Percentiles rank a stretch among this genome's conserved stretches.
These are phyloP conservation scores for Copidosoma aretas DNA, from an alignment of 2,888 invertebrate genomes.

Conservation along the genomic window DNA sequence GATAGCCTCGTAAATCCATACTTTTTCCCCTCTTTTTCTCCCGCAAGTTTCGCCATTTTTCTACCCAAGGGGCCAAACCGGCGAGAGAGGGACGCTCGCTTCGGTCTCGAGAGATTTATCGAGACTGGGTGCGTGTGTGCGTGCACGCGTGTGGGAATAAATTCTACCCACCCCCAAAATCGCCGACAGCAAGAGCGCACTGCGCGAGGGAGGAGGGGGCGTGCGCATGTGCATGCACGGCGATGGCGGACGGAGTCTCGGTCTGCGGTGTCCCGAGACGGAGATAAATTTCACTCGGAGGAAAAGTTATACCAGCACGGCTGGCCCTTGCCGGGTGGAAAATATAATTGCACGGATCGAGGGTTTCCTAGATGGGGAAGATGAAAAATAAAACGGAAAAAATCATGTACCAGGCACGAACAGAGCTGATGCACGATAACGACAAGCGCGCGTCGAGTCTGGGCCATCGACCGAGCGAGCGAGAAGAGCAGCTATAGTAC, in stretches of 20 bases:
- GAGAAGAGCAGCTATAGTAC: no score
- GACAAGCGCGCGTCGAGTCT: no score
- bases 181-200: slow-evolving; percentile 19
- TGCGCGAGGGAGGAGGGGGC: no score
- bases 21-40: slow-evolving; percentile 47
- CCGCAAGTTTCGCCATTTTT: slow-evolving; percentile 36
- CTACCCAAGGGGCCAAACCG: slow-evolving; percentile 13
- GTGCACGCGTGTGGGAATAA: background rate
- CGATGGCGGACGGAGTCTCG: no score
- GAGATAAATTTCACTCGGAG: background rate
- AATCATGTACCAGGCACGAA: no score
- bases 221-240: background rate
- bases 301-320: no score
- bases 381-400: no score
- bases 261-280: background rate
- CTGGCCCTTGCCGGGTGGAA: no score
- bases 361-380: no score
- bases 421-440: no score
- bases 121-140: slow-evolving; percentile 4
- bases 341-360: no score
- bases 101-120: slow-evolving; percentile 31
- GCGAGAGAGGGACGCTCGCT: background rate
- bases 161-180: slow-evolving; percentile 8
- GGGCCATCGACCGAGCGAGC: no score
- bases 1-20: slow-evolving; percentile 58